Conservation (phyloP, 2,888 invertebrate species). For the Crepidodera aurea region DNA sequence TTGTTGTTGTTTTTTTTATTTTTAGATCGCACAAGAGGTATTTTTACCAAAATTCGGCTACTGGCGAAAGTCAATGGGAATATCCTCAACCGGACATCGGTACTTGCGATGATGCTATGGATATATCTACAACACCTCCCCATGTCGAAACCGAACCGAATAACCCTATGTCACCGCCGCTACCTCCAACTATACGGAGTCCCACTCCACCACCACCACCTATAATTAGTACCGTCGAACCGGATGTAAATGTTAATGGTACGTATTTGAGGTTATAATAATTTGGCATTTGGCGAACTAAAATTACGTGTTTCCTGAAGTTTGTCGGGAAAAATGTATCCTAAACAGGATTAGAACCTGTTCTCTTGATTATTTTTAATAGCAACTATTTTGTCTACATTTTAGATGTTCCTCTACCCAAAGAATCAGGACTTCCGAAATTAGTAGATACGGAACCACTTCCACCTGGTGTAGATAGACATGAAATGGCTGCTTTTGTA, state of each 20-base stretch:
- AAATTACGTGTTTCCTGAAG: not conserved
- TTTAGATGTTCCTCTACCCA: not conserved
- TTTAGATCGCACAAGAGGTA: conserved; percentile 73
- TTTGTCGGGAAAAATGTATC: not conserved
- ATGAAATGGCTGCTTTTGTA: not conserved
- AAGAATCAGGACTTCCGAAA: not conserved
- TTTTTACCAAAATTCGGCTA: conserved; percentile 70
- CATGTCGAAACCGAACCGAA: conserved; percentile 39
- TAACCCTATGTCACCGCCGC: conserved; percentile 55
- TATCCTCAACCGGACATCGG: conserved; percentile 65
- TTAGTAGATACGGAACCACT: not conserved
- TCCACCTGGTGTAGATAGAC: not conserved
- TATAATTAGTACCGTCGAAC: conserved; percentile 45
- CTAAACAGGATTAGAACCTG: no score
- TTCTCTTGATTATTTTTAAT: no score
- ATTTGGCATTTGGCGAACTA: no score
- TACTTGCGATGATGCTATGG: conserved; percentile 67
- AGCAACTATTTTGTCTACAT: no score
- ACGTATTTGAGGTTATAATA: not conserved
- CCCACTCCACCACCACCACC: conserved; percentile 55
- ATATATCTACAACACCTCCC: conserved; percentile 68
- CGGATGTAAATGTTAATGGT: not conserved
- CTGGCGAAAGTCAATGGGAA: conserved; percentile 71
- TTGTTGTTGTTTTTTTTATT: conserved; percentile 31
- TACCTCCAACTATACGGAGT: conserved; percentile 48